A percentile compares a stretch with the other conserved stretches of the same genome.
phyloP scores from a whole-genome alignment of 2,888 invertebrate species.

The Andrena dorsata region DNA sequence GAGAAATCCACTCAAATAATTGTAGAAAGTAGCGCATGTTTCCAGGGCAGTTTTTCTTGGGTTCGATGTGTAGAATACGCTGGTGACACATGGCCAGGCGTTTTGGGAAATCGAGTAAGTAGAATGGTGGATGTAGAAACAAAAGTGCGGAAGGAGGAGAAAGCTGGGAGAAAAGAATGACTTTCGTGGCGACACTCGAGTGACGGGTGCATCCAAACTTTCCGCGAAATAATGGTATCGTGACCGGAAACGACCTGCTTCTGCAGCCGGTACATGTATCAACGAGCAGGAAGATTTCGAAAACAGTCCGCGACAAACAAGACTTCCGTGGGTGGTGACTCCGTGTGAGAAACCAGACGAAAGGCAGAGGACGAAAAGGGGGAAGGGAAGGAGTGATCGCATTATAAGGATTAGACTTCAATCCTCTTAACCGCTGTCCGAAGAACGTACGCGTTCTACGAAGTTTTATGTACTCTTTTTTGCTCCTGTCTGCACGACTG shows the following conservation, averaged over 20 bases:
- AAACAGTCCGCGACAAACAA: constrained; percentile 56
- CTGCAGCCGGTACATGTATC: constrained; percentile 21
- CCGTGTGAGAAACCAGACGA: constrained; percentile 14
- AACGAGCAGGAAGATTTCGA: constrained; percentile 40
- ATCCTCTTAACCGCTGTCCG: constrained; percentile 30
- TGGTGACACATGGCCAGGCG: background rate
- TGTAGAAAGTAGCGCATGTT: too few relatives aligned
- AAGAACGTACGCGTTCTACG: constrained; percentile 15
- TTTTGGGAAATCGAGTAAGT: background rate
- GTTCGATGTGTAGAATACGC: background rate
- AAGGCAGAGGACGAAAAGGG: background rate
- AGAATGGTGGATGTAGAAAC: background rate
- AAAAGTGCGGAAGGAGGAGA: constrained; percentile 19
- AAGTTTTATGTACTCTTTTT: constrained; percentile 31
- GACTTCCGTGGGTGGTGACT: constrained; percentile 13
- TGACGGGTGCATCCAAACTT: constrained; percentile 52
- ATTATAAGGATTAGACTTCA: constrained; percentile 54
- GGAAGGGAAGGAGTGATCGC: constrained; percentile 46
- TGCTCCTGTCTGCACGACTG: background rate
- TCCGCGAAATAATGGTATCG: constrained; percentile 55
- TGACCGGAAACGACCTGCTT: constrained; percentile 42
- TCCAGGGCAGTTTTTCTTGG: too few relatives aligned
- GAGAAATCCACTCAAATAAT: too few relatives aligned
- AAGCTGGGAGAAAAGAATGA: constrained; percentile 25
- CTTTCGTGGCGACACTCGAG: constrained; percentile 36